phyloP scores from a whole-genome alignment of 1,140 invertebrate species.

The Pseudoatta argentina region DNA sequence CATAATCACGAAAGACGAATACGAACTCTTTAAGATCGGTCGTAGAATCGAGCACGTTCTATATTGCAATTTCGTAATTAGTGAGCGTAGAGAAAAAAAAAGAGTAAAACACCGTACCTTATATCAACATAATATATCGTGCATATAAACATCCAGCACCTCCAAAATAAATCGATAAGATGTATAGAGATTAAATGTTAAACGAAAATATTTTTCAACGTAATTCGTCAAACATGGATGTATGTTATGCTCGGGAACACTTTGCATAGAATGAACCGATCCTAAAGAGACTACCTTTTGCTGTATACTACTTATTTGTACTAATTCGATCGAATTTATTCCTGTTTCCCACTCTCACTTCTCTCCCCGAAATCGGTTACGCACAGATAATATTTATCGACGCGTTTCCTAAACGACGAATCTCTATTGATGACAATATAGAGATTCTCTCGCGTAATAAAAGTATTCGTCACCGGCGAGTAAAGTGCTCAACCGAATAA shows the following conservation, averaged over 20 bases:
- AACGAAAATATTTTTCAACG: conserved; percentile 54
- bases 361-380: neutral
- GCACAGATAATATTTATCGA: conserved; percentile 3
- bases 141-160: conserved; percentile 7
- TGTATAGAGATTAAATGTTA: conserved; percentile 45
- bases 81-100: conserved; percentile 32
- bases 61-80: conserved; percentile 38
- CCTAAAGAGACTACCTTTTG: neutral
- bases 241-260: conserved; percentile 25
- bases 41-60: conserved; percentile 29
- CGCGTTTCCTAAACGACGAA: conserved; percentile 12
- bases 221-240: conserved; percentile 47
- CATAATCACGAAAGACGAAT: neutral
- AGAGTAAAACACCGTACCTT: neutral
- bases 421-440: conserved; percentile 29
- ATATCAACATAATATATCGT: neutral
- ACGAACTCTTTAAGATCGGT: conserved; percentile 23
- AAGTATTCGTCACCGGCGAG: conserved; percentile 37
- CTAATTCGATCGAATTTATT: conserved; percentile 21
- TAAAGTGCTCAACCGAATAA: conserved; percentile 53
- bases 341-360: neutral
- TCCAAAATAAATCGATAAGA: conserved; percentile 45
- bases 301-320: conserved; percentile 22
- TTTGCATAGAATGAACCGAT: conserved; percentile 15
- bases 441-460: conserved; percentile 47